Evolutionary conservation across 2,888 invertebrate genomes (phyloP), one percentile per base, ranked within the genome.

Genomic region (Drosophila planitibia): DNA sequence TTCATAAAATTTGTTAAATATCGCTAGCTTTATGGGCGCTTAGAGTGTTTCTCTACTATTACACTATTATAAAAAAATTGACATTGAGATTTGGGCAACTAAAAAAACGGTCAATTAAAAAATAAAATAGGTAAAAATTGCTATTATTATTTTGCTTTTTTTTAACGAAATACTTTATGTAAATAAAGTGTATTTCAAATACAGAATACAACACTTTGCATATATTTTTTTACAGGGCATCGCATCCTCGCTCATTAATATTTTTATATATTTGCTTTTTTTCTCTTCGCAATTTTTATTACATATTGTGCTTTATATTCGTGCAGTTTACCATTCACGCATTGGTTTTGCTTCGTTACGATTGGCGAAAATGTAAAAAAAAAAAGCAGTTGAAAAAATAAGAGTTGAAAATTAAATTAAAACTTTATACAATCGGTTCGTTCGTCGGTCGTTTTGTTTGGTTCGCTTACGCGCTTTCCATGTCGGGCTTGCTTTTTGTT

Each of bases 391-490:
- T 25, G 49, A 54, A 67, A 62, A 61, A 53, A 58, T 41, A 32
- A 41, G 9, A 58, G 58, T 44, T 61, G 57, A 66, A 84, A 74
- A 83, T 80, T 60, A 70, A 83, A 78, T 83, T 76, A 79, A 81
- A 82, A 76, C 65, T 73, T 74, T 69, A 71, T 81, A 63, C 71
- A 80, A 61, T 70, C 51, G 69, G 28, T 52, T 28, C 33, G 51
- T 22, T 54, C 30, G 41, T 39, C 53, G 39, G 59, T 57, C 33
- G 37, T 33, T 58, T 68, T 57, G 25, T 58, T 66, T 74, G 54
- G 22, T 39, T 66, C 49, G 74, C 61, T 76, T 82, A 74, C 68
- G 76, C 83, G 83, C 79, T 89, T 85, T 89, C 82, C 76, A 76
- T 75, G 70, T 68, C 59, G 59, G 60, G 44, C 19, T 65, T 58